Evolutionary conservation across 2,888 invertebrate genomes (phyloP), one percentile per base, ranked within the genome.

Genomic region (Hypomecis punctinalis): DNA sequence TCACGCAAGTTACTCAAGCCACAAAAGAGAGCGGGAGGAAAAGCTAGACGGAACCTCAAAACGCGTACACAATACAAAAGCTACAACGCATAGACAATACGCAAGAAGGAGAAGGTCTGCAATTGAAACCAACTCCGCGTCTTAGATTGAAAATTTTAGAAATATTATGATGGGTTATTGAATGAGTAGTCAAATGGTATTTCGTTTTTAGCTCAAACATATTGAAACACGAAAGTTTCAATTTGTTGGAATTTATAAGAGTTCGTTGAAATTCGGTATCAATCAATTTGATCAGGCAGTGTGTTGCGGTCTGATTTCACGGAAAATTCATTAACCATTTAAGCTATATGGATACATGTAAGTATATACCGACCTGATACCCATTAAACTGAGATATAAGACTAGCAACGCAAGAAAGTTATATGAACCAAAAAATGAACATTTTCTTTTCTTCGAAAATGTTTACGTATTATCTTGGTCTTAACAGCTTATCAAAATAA

Each of bases 401-500:
- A 6, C 4, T 5, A 37, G 13, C 7, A 46, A 45, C 5, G 10
- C 10, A 10, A 8, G 33, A 35, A 5, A 10, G 35, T 33, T 33
- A 54, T 11, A 33, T n/a, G 54, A 43, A 46, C 37, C 46, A 46
- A 5, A 56, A 33, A 39, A 40, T 33, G 39, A 47, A 47, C n/a
- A 55, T 36, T 53, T 42, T 55, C 23, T 47, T 56, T 56, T 47
- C 47, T 47, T 46, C 7, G n/a, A 45, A 56, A 56, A 46, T 40
- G 45, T 45, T 51, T 39, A 49, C 51, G 35, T 51, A 45, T 56
- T 57, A 46, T 46, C 33, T 45, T 45, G 10, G 36, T 62, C 49
- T 55, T 55, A 61, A 51, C 61, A 45, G 54, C 61, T 61, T 62
- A 62, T 56, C 62, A 62, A 57, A 56, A 62, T 49, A 56, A 56